Evolutionary conservation across 2,888 invertebrate species (phyloP), one percentile per base, ranked within the genome.

Genomic region (Palloptera scutellata): DNA sequence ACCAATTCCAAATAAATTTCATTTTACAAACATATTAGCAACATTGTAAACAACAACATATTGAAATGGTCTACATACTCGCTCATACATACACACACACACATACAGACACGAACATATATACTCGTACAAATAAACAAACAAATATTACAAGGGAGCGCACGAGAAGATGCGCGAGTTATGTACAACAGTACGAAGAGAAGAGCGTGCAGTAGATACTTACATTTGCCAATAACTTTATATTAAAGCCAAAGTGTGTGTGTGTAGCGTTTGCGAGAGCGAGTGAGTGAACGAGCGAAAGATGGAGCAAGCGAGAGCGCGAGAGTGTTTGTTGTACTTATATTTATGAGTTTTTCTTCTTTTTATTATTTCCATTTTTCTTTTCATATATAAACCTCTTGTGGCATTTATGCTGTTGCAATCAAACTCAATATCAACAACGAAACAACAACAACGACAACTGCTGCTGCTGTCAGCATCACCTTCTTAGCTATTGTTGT

Each of bases 21-120:
- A 77, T 78, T 80, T 79, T 77, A 78, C 79, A 79, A 79, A 79
- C 76, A 77, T 76, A 79, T 79, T 78, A 80, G 78, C 79, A 79
- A 78, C 76, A 76, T 77, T 73, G 75, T 75, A 73, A 70, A 61
- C 72, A 78, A 30, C 70, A 77, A 74, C 78, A 79, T 79, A 78
- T 78, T 78, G 79, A 79, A 78, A 78, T 79, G 74, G 64, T 60
- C 30, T 48, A 48, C 48, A 13, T 15, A 41, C 20, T 42, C 19
- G 20, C 15, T 42, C 59, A 12, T 19, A 59, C 15, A 12, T 41
- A 43, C 19, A 43, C 12, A 43, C 43, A 59, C 6, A 30, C 30
- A 30, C 6, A 4, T 6, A 30, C 2, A 30, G n/a, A 43, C 19
- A 43, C 12, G n/a, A 9, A 59, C 6, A 30, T 6, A 30, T 30